Conservation (phyloP, 1,140 invertebrate genomes). For the Hyles vespertilio region DNA sequence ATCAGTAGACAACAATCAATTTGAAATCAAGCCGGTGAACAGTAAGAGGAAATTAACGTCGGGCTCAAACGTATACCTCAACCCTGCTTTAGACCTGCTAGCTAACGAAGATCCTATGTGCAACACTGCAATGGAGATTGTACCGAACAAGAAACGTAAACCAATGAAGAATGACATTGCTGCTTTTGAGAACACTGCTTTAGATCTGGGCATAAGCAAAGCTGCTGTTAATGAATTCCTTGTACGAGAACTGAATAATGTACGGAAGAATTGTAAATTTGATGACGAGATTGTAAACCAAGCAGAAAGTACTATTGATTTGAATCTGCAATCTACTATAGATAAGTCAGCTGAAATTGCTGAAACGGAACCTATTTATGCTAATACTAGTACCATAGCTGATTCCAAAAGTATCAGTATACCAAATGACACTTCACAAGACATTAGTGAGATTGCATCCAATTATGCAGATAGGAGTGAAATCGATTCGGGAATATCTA, state of each 20-base stretch:
- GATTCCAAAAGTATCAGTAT: neutral
- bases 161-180: slow-evolving; percentile 54
- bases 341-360: neutral
- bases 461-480: slow-evolving; percentile 14
- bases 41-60: slow-evolving; percentile 61
- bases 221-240: slow-evolving; percentile 60
- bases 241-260: slow-evolving; percentile 63
- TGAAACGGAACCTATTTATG: slow-evolving; percentile 48
- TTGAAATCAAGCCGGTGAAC: slow-evolving; percentile 60
- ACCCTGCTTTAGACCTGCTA: slow-evolving; percentile 66
- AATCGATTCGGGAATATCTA: slow-evolving; percentile 55
- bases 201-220: slow-evolving; percentile 63
- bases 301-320: neutral
- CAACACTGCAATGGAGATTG: slow-evolving; percentile 72
- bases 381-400: slow-evolving; percentile 34
- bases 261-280: slow-evolving; percentile 53
- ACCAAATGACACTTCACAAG: neutral
- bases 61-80: slow-evolving; percentile 60
- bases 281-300: slow-evolving; percentile 15
- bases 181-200: slow-evolving; percentile 64
- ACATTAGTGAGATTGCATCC: neutral
- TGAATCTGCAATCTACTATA: neutral
- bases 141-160: slow-evolving; percentile 60
- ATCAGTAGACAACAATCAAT: slow-evolving; percentile 68
- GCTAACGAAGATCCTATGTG: slow-evolving; percentile 70